Evolutionary conservation across 2,797 vertebrate species (phyloP), one percentile per base, ranked within the genome.

Genomic region (Acanthiza pusilla): DNA sequence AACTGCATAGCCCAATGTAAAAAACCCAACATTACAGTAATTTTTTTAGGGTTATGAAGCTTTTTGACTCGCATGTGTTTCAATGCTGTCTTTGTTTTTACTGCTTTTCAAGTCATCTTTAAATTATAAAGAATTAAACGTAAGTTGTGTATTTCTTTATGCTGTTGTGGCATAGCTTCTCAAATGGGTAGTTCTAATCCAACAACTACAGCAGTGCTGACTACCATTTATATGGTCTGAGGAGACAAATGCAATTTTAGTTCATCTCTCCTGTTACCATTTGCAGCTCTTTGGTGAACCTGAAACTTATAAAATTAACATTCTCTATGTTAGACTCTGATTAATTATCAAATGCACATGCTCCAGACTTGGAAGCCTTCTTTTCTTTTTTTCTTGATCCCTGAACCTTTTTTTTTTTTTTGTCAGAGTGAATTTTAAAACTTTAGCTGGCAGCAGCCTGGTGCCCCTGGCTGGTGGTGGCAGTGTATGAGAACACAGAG

Each of bases 81-180:
- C 89, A 83, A 68, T 58, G 17, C 3, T 74, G 10, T 27, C 67
- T 53, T 82, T 87, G 21, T 75, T 92, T 78, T 50, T 8, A 32
- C 14, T 25, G 22, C n/a, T 82, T 29, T 67, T 65, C 22, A 62
- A 72, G 19, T 40, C 7, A 58, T 60, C 32, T 85, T 74, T 77
- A 74, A 82, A 85, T 67, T 80, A 43, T 63, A 86, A 87, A 73
- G 21, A 89, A 81, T 66, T 50, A 66, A 89, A 75, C 6, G 10
- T 26, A 83, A 58, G 1, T 48, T 63, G 36, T 54, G 16, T 53
- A 38, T 86, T 91, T 88, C 36, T 68, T 77, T 48, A 29, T 53
- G 38, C 29, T 60, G 11, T 38, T 72, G 36, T 36, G 40, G 17
- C 6, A 95, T 91, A 85, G 9, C 9, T 92, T 13, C 25, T 80